phyloP scores from a whole-genome alignment of 1,140 invertebrate species.

The Augochlora pura region DNA sequence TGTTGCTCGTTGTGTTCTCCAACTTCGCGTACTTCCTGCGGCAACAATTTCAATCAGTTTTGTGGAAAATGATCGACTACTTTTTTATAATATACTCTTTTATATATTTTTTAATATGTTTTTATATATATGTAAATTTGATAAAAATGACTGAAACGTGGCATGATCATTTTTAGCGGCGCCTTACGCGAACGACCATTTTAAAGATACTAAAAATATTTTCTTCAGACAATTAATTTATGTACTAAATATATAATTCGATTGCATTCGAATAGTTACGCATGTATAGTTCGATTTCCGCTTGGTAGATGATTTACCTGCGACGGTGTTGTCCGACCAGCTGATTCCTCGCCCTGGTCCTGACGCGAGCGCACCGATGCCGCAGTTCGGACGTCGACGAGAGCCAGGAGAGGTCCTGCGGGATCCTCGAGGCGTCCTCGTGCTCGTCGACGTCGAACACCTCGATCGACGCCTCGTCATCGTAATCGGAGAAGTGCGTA shows the following conservation, averaged over 20 bases:
- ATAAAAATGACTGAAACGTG: no score
- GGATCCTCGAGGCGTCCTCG: constrained; percentile 48
- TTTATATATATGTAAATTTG: no score
- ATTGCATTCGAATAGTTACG: no score
- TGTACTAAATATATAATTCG: no score
- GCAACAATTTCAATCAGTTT: neutral
- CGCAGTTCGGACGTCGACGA: constrained; percentile 59
- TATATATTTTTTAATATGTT: no score
- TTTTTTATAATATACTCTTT: no score
- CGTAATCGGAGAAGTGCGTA: constrained; percentile 39
- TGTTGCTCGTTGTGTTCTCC: constrained; percentile 17
- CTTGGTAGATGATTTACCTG: constrained; percentile 52
- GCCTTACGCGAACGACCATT: no score
- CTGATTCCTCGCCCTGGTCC: constrained; percentile 52
- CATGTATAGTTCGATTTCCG: no score
- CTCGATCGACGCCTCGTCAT: constrained; percentile 55
- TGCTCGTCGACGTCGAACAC: constrained; percentile 51
- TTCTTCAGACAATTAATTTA: no score
- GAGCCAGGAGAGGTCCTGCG: constrained; percentile 67
- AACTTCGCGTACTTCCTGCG: constrained; percentile 45
- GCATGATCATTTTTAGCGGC: no score
- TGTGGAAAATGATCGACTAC: no score
- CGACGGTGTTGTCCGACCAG: constrained; percentile 53
- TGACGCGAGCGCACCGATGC: constrained; percentile 62
- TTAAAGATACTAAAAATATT: no score